Evolutionary conservation across 2,113 vertebrate genomes (phyloP).

Genomic region (Ochotona princeps): DNA sequence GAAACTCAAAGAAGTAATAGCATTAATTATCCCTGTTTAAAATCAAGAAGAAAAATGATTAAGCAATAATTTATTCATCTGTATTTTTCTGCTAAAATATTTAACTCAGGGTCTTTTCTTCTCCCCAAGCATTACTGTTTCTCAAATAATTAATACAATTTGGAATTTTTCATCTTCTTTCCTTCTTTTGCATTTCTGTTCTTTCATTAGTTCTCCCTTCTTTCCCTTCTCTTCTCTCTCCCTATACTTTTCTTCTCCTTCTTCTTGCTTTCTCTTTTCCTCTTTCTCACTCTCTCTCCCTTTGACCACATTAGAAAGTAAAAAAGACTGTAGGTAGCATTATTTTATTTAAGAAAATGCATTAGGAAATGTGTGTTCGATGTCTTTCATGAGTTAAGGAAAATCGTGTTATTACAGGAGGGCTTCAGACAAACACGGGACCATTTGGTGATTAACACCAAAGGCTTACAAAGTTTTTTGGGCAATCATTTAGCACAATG

Average conservation of each 20-base stretch:
- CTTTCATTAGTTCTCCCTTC: not conserved
- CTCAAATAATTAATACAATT: not conserved
- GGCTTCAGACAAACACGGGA: not conserved
- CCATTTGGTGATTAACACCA: not conserved
- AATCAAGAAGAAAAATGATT: conserved; percentile 8
- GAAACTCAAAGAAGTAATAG: not conserved
- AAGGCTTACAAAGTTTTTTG: conserved; percentile 46
- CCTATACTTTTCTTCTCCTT: not conserved
- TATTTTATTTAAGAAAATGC: not conserved
- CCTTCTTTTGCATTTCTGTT: not conserved
- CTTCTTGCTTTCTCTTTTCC: not conserved
- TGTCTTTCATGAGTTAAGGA: conserved; percentile 21
- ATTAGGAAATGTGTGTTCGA: conserved; percentile 4
- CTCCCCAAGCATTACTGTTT: not conserved
- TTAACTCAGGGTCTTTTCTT: not conserved
- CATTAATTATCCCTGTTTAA: not conserved
- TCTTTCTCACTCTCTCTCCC: not conserved
- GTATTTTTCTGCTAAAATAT: conserved; percentile 54
- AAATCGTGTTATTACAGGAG: not conserved
- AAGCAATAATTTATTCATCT: not conserved
- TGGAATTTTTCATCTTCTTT: not conserved
- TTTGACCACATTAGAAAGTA: conserved; percentile 25
- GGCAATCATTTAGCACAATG: conserved; percentile 13
- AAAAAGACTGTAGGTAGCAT: not conserved
- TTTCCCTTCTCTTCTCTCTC: not conserved